Base-by-base conservation (phyloP, 1,140 invertebrate species). In the Brachionus asplanchnoidis region DNA sequence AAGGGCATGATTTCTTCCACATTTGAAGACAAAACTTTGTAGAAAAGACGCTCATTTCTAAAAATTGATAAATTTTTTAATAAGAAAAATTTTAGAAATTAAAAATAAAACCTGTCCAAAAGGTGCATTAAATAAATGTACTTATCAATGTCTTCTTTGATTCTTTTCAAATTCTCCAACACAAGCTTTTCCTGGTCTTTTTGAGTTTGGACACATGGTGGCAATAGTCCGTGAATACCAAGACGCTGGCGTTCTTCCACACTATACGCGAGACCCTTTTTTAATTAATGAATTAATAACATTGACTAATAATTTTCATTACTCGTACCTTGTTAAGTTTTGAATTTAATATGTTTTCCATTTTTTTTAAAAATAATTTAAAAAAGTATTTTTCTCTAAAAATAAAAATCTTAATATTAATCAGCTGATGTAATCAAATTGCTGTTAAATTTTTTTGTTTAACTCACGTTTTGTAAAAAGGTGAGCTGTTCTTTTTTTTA, bases 1-100 rank as follows among this genome's bases (percentile, higher is more conserved):
- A 97, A 94, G 0, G 96, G 96, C 93, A 98, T 95, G 90, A 96
- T 93, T 87, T 95, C 93, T 88, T 95, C 94, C 75, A 97, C 93
- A 89, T 98, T 95, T 90, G 97, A 95, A 75, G 93, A 93, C 20
- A 99, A 89, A 32, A 98, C 92, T 85, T 95, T 93, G 91, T 97
- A 99, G 91, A 98, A 99, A 77, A 99, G 91, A 26, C 32, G 46
- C 23, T 85, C 84, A 78, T 85, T 78, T 65, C 84, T 84, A n/a
- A 23, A 83, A 66, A 46, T 28, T 36, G 23, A 36, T 73, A 36
- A 36, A 36, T 7, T 36, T 36, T 70, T n/a, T n/a, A n/a, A n/a
- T n/a, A n/a, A n/a, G n/a, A n/a, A n/a, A n/a, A n/a, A n/a, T n/a
- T n/a, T n/a, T n/a, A n/a, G n/a, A n/a, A n/a, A n/a, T n/a, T 77